Conservation (phyloP, 2,113 vertebrate species). For the Plestiodon gilberti region DNA sequence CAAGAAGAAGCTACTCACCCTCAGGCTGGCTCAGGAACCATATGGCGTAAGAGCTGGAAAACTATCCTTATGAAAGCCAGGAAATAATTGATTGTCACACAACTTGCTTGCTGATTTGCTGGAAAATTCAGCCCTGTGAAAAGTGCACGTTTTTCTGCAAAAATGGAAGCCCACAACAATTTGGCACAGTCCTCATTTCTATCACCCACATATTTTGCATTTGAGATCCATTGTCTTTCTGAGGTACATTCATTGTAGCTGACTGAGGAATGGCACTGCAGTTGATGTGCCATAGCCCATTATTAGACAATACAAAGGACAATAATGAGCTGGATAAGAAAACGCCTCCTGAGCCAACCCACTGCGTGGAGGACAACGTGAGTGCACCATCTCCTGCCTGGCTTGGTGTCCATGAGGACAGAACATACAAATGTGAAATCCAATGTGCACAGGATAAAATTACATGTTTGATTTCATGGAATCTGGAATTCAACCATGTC, state of each 20-base stretch:
- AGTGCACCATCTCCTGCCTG: no score
- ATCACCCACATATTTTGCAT: neutral
- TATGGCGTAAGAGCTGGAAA: neutral
- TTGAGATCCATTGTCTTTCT: neutral
- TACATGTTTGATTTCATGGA: no score
- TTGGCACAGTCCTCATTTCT: neutral
- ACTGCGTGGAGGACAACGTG: neutral
- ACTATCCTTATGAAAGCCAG: neutral
- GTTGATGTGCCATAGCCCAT: neutral
- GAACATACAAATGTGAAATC: no score
- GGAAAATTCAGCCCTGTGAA: neutral
- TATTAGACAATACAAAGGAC: neutral
- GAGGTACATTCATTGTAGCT: neutral
- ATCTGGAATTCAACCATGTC: no score
- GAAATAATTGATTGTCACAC: neutral
- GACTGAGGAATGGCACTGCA: neutral
- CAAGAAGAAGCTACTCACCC: neutral
- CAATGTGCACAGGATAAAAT: no score
- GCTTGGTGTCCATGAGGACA: no score
- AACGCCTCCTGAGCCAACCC: neutral
- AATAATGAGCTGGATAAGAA: no score
- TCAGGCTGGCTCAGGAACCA: neutral
- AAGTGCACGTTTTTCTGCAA: neutral
- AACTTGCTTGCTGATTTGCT: neutral
- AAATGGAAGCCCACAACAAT: neutral